A percentile compares a stretch with the other conserved stretches of the same genome.
Conservation (phyloP, 2,888 invertebrate genomes). For the Cistogaster globosa region DNA sequence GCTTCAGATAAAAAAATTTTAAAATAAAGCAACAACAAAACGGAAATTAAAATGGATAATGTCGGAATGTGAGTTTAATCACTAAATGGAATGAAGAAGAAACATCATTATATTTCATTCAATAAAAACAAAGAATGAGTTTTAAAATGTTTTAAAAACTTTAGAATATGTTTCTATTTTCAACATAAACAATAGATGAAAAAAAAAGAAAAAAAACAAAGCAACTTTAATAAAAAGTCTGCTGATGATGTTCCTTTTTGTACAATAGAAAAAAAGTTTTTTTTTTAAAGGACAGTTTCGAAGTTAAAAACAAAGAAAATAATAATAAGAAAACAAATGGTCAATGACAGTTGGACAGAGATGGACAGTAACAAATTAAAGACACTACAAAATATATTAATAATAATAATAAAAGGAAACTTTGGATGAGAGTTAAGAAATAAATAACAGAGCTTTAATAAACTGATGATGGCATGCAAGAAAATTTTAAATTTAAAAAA, state of each 20-base stretch:
- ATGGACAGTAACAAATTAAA: conserved; percentile 55
- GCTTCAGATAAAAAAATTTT: not conserved
- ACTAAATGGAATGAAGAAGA: conserved; percentile 8
- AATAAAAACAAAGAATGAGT: conserved; percentile 11
- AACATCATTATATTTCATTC: not conserved
- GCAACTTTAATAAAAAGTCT: conserved; percentile 31
- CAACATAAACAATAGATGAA: not conserved
- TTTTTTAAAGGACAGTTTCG: conserved; percentile 10
- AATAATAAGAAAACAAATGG: conserved; percentile 10
- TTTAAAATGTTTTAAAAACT: conserved; percentile 21
- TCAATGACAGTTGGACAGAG: conserved; percentile 48
- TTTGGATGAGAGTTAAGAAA: conserved; percentile 2
- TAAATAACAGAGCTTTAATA: not conserved
- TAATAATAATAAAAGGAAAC: conserved; percentile 29
- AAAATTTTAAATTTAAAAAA: too few relatives aligned
- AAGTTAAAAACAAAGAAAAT: not conserved
- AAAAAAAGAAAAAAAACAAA: not conserved
- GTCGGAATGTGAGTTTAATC: conserved; percentile 24
- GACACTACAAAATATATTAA: conserved; percentile 31
- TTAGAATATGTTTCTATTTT: not conserved
- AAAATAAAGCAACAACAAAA: conserved; percentile 4
- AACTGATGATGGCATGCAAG: not conserved
- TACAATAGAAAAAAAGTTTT: not conserved
- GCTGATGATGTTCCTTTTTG: conserved; percentile 27
- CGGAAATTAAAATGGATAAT: conserved; percentile 45